A percentile compares a stretch with the other conserved stretches of the same genome.
Conservation (phyloP, 2,888 invertebrate genomes). For the Hetaerina titia region DNA sequence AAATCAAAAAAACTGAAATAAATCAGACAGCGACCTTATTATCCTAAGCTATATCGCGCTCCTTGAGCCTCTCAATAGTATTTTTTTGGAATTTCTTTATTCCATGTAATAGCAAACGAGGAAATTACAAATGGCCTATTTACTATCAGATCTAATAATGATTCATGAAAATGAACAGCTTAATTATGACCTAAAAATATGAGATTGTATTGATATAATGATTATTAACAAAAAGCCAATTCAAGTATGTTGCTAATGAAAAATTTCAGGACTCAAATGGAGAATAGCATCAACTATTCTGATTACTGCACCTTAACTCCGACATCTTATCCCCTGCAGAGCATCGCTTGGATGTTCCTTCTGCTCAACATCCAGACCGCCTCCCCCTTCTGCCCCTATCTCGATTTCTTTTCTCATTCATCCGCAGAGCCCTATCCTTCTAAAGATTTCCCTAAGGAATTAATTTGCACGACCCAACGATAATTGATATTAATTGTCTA, state of each 20-base stretch:
- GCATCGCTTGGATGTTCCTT: not conserved
- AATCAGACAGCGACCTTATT: too few relatives aligned
- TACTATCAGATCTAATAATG: too few relatives aligned
- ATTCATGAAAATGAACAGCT: too few relatives aligned
- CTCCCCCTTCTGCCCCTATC: not conserved
- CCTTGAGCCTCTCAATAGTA: too few relatives aligned
- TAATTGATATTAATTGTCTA: conserved; percentile 69
- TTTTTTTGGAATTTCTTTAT: too few relatives aligned
- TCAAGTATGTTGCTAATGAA: not conserved
- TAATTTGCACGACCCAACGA: conserved; percentile 68
- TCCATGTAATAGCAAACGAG: too few relatives aligned
- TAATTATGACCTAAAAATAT: too few relatives aligned
- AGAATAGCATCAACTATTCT: not conserved
- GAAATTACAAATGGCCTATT: too few relatives aligned
- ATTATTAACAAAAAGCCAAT: too few relatives aligned
- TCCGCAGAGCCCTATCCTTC: not conserved
- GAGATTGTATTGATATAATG: too few relatives aligned
- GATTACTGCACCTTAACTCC: not conserved
- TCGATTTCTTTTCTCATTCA: not conserved
- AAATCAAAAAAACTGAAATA: too few relatives aligned
- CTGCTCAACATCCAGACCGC: not conserved
- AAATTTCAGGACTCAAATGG: not conserved
- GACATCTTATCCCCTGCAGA: conserved; percentile 17
- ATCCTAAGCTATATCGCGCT: too few relatives aligned
- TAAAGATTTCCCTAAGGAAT: conserved; percentile 64